Evolutionary conservation across 2,888 invertebrate genomes (phyloP).

Genomic region (Acrobasis suavella): DNA sequence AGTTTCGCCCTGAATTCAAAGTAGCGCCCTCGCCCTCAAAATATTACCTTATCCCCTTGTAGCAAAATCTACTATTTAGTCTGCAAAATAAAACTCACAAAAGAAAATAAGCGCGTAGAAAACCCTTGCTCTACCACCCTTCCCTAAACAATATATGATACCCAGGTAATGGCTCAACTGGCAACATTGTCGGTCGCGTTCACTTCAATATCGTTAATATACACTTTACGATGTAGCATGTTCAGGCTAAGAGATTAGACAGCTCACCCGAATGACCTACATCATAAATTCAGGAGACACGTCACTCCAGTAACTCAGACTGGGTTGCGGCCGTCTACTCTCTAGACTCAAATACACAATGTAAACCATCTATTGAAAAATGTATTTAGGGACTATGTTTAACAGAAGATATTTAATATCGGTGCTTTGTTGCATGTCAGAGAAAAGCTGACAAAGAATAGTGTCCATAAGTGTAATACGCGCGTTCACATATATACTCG

Average conservation of each 20-base stretch:
- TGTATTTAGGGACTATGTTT: no score
- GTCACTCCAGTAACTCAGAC: background rate
- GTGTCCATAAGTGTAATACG: no score
- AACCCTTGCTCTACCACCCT: background rate
- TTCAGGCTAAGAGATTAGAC: slow-evolving; percentile 23
- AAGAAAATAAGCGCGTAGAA: background rate
- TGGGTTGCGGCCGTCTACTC: background rate
- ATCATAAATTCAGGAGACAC: slow-evolving; percentile 24
- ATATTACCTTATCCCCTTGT: no score
- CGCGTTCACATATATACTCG: no score
- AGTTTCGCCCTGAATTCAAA: no score
- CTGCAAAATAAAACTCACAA: background rate
- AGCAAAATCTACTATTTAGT: no score
- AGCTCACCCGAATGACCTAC: slow-evolving; percentile 15
- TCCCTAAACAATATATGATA: background rate
- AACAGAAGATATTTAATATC: no score
- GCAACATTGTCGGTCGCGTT: slow-evolving; percentile 1
- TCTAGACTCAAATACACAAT: background rate
- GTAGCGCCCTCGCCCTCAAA: no score
- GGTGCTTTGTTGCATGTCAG: no score
- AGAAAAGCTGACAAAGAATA: no score
- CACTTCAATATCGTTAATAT: slow-evolving; percentile 16
- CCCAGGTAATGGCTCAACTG: background rate
- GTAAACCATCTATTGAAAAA: background rate
- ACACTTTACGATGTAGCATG: slow-evolving; percentile 22